Evolutionary conservation across 2,888 invertebrate genomes (phyloP), one percentile per base, ranked within the genome.

Genomic region (Atrina japonica): DNA sequence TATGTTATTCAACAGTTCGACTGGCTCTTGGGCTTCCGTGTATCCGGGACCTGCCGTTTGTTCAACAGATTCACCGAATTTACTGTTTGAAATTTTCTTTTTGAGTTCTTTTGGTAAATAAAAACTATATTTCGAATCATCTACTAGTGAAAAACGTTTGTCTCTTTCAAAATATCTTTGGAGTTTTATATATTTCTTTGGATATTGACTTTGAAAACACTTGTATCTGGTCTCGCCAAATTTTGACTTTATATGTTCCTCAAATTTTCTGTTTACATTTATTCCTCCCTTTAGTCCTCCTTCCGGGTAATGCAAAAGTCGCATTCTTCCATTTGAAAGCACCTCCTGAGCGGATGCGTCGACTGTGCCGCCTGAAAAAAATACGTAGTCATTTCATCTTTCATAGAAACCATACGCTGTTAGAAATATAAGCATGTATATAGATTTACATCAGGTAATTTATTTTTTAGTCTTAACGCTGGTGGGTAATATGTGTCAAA

Each of bases 281-380:
- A 52, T 52, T 25, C 52, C 52, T 9, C 52, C 52, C 11, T 27
- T 18, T 25, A 16, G 52, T 11, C 7, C 16, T 21, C 52, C 52
- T 9, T 25, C 27, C 9, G 52, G 52, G 9, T 18, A 25, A 18
- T 23, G 21, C 21, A 52, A 23, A 52, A 52, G 52, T 6, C 16
- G 5, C 52, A 52, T 52, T 14, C 27, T 18, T 16, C 52, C 52
- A 23, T 21, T 25, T 16, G 18, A 11, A n/a, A 25, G 6, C 14
- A 52, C 52, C 23, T 52, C 52, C 52, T 52, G 52, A 5, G 25
- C 52, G 11, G 52, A 52, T 5, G 23, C 25, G 23, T 52, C 52
- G 52, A 52, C 23, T 18, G 52, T 52, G 9, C 52, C 18, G 5
- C 52, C 52, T 52, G 16, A 21, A 52, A 16, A 23, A 21, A 52